phyloP scores from a whole-genome alignment of 2,797 vertebrate genomes.

The Podarcis lilfordi region DNA sequence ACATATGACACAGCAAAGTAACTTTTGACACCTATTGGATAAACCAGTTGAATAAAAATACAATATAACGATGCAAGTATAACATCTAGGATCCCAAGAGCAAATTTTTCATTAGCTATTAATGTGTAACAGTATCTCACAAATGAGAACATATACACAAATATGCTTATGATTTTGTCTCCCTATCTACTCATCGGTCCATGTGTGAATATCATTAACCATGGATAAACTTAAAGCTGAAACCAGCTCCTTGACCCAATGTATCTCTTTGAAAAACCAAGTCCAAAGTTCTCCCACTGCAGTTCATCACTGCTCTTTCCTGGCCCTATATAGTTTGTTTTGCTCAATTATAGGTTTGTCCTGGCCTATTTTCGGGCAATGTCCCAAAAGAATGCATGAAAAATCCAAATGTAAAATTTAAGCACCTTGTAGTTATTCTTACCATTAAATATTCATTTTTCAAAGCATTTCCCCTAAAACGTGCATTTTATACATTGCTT shows the following conservation, averaged over 20 bases:
- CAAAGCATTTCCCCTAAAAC: too few species aligned
- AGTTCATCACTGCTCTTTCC: neutral
- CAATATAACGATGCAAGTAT: neutral
- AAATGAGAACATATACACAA: neutral
- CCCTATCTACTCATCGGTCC: neutral
- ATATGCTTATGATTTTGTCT: neutral
- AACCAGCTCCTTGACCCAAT: neutral
- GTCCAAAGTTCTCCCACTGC: too few species aligned
- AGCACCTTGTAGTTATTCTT: too few species aligned
- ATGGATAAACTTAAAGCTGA: neutral
- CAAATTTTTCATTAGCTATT: neutral
- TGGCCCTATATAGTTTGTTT: neutral
- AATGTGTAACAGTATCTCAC: neutral
- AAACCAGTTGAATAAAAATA: neutral
- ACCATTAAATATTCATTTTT: too few species aligned
- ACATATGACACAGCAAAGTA: neutral
- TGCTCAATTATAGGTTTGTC: neutral
- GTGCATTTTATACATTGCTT: too few species aligned
- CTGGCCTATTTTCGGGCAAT: too few species aligned
- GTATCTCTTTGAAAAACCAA: neutral
- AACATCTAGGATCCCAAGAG: neutral
- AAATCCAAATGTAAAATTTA: too few species aligned
- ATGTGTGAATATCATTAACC: neutral
- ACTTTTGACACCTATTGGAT: neutral
- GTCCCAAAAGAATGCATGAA: too few species aligned